Base-by-base conservation (phyloP, 2,888 invertebrate species). In the Pantelozetes paolii region DNA sequence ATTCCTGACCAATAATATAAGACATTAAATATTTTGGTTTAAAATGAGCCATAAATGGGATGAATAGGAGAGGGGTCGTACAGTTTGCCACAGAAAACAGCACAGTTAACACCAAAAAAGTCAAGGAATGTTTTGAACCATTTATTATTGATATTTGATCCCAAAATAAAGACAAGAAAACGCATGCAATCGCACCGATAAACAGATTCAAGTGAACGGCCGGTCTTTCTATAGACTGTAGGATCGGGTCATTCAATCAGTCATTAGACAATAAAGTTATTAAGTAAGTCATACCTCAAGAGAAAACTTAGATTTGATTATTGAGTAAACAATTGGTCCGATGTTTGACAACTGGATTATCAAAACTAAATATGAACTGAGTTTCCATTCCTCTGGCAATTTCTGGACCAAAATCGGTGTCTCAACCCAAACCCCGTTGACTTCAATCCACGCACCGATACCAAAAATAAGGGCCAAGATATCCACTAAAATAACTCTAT, bases 381-480 rank as follows among this genome's bases (percentile, higher is more conserved):
- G 86, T 80, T 85, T 87, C 94, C 94, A 95, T 79, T 87, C 87
- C 84, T 95, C 95, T 0, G 95, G 94, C 92, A 87, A 50, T 84
- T 84, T 36, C 76, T 88, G 85, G 9, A 93, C 91, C 74, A 95
- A 84, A 77, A 94, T 84, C n/a, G 94, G 94, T 77, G 94, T 84
- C 82, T 95, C 92, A 77, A 94, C 89, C 85, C 89, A 95, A 76
- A 92, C 86, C 13, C 91, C 91, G 84, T 94, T 95, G 73, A 94
- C 88, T 67, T 90, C 90, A 78, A 94, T 86, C 94, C 94, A 95
- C 50, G 94, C 83, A 28, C 83, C 81, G 18, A 84, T 81, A 13
- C 84, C 84, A 87, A 94, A 94, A 79, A 89, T 84, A 76, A 88
- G 86, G 78, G 91, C 88, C 75, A 92, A 83, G 76, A 88, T 80